These are phyloP conservation scores for Oceanodroma tethys DNA, from an alignment of 2,113 vertebrate genomes.

Conservation along the genomic window DNA sequence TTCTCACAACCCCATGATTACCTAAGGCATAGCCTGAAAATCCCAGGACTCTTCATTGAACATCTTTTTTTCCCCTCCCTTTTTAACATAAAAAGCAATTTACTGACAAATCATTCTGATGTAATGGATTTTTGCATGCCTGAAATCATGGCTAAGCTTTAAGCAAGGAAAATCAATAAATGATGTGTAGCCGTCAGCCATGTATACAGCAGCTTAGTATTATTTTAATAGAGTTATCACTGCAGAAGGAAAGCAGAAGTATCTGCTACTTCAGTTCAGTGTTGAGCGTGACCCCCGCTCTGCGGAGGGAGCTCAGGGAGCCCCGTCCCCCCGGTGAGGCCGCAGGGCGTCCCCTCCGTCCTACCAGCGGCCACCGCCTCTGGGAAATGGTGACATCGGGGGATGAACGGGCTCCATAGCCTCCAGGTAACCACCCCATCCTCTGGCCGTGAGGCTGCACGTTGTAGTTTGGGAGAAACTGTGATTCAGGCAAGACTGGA, in stretches of 20 bases:
- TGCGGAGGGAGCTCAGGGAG: not conserved
- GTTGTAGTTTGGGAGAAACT: not conserved
- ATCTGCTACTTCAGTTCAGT: not conserved
- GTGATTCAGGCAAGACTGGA: not conserved
- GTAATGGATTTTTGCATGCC: not conserved
- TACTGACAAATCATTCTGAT: not conserved
- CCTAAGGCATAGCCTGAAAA: not conserved
- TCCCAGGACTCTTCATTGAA: not conserved
- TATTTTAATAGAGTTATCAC: not conserved
- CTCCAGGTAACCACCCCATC: not conserved
- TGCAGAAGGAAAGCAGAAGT: not conserved
- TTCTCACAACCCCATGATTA: not conserved
- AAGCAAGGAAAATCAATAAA: conserved; percentile 15
- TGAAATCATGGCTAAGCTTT: not conserved
- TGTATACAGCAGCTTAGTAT: not conserved
- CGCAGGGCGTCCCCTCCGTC: not conserved
- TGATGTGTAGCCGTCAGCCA: not conserved
- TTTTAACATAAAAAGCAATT: conserved; percentile 23
- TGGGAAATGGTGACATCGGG: not conserved
- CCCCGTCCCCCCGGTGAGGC: not conserved
- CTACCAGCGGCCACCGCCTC: not conserved
- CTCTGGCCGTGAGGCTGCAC: not conserved
- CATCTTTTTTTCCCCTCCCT: not conserved
- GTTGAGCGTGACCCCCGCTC: not conserved
- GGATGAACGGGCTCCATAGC: not conserved